Conservation (phyloP, 2,113 vertebrate species). For the Cardinalis cardinalis region DNA sequence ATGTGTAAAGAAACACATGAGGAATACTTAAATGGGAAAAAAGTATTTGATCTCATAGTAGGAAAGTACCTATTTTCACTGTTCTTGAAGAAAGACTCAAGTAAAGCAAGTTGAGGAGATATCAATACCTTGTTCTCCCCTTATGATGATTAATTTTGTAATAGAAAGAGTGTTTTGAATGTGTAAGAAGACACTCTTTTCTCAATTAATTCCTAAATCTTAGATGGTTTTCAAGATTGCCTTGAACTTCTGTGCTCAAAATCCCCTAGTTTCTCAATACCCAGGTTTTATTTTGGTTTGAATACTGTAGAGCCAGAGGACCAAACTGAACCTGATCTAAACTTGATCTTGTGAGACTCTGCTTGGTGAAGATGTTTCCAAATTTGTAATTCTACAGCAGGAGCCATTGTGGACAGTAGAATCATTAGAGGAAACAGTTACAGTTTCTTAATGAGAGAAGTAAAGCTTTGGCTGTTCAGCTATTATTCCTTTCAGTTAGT, state of each 20-base stretch:
- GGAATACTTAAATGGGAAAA: background rate
- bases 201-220: background rate
- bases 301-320: background rate
- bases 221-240: background rate
- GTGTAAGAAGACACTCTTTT: background rate
- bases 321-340: background rate
- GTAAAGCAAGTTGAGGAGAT: background rate
- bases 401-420: background rate
- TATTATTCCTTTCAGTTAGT: background rate
- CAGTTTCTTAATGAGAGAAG: rapidly evolving
- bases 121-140: background rate
- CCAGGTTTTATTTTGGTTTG: background rate
- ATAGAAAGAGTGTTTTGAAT: background rate
- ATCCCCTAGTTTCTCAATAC: background rate
- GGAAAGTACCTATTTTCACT: background rate
- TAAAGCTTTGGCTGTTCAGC: background rate
- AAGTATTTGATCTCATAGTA: background rate
- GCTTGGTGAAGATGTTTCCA: background rate
- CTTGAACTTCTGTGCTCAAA: background rate
- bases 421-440: background rate
- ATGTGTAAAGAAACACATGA: background rate
- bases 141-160: background rate
- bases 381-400: background rate
- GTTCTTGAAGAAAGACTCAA: background rate
- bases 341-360: background rate